Evolutionary conservation across 2,113 vertebrate species (phyloP), one percentile per base, ranked within the genome.

Genomic region (Rhinolophus ferrumequinum): DNA sequence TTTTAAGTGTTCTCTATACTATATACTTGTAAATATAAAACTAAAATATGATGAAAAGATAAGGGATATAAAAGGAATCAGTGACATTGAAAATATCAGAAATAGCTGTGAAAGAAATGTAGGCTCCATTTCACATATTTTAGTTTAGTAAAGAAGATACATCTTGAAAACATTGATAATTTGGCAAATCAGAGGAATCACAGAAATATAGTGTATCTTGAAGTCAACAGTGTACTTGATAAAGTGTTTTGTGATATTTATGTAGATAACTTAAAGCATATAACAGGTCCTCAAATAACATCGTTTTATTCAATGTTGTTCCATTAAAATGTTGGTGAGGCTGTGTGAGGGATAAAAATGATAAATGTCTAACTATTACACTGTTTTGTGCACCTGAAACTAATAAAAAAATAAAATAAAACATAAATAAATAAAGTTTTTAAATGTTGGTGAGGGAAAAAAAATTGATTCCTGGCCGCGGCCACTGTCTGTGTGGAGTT

Each of bases 121-220:
- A 72, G 69, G n/a, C 67, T 96, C 84, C 83, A 58, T 47, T 86
- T 95, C 56, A 76, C 24, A 54, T 60, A 79, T 69, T 95, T 90
- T 90, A 84, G 44, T 92, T 95, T 79, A 79, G 87, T 62, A 97
- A 92, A 92, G 52, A 88, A 96, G 77, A 92, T 94, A 87, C n/a
- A 90, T 69, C 67, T 86, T 79, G 50, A 91, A 97, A 97, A 87
- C n/a, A 33, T 38, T 54, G 33, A 62, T 73, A 83, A 73, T 76
- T 87, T 72, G 5, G 5, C 60, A 91, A 96, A 72, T 77, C 50
- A 60, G 21, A 91, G 58, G 5, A 91, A 72, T 82, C 70, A 60
- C 24, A 30, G 54, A 60, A 94, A 30, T 75, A 66, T 8, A 62
- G 58, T 56, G 1, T 12, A 70, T 69, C 38, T 44, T 87, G n/a